These are phyloP conservation scores for Nestor notabilis DNA, from an alignment of 2,113 vertebrate genomes.

Conservation along the genomic window DNA sequence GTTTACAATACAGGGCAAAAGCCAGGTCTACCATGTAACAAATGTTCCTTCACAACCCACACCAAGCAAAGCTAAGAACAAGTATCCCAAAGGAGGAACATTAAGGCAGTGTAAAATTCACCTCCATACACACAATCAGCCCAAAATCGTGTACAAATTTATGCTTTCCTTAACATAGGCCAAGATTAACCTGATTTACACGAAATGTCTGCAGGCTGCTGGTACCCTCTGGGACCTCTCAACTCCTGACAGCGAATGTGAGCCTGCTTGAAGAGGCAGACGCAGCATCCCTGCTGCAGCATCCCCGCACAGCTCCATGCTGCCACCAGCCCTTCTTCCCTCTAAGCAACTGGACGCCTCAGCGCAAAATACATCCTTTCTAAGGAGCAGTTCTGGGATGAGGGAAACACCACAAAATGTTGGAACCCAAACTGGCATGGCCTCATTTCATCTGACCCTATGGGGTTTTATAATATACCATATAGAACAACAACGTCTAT, in stretches of 20 bases:
- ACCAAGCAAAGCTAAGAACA: background rate
- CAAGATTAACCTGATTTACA: background rate
- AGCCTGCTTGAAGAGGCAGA: background rate
- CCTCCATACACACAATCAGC: fast-evolving
- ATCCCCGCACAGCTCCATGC: background rate
- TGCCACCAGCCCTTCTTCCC: background rate
- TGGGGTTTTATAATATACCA: background rate
- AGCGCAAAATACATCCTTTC: background rate
- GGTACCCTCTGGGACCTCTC: background rate
- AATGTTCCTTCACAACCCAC: background rate
- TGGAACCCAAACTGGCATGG: background rate
- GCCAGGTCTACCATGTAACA: background rate
- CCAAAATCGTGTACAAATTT: background rate
- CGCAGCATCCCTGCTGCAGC: background rate
- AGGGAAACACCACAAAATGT: background rate
- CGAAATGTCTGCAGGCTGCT: background rate
- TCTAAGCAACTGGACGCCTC: background rate
- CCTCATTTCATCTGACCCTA: background rate
- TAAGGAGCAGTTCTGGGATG: background rate
- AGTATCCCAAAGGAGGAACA: background rate
- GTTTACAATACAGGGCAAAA: background rate
- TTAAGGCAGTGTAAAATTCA: background rate
- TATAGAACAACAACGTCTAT: background rate
- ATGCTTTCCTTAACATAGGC: background rate
- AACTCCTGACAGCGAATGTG: background rate